Percentiles rank a stretch among this genome's conserved stretches.
Conservation (phyloP, 2,888 invertebrate species). For the Neoascia interrupta region DNA sequence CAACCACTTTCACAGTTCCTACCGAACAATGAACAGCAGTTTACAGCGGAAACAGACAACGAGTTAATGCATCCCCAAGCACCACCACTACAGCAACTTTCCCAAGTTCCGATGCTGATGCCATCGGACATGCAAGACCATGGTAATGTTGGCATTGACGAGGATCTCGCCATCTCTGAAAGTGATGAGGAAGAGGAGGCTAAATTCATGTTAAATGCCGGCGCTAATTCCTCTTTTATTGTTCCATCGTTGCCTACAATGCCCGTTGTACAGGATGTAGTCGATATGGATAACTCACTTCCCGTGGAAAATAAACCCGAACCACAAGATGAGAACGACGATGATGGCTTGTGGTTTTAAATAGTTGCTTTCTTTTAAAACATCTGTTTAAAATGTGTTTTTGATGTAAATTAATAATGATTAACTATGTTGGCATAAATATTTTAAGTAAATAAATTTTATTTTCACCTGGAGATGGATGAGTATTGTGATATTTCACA, state of each 20-base stretch:
- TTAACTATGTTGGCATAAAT: slow-evolving; percentile 29
- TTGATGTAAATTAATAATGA: too few relatives aligned
- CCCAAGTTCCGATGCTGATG: slow-evolving; percentile 69
- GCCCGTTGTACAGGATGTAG: slow-evolving; percentile 17
- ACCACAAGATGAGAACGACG: slow-evolving; percentile 57
- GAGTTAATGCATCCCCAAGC: slow-evolving; percentile 50
- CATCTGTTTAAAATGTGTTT: slow-evolving; percentile 51
- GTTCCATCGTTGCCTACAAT: neutral
- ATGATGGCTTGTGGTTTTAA: slow-evolving; percentile 65
- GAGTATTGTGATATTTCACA: too few relatives aligned
- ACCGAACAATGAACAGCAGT: slow-evolving; percentile 70
- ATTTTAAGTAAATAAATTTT: slow-evolving; percentile 32
- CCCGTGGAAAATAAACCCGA: slow-evolving; percentile 70
- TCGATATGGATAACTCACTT: slow-evolving; percentile 3
- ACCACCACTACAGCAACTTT: slow-evolving; percentile 64
- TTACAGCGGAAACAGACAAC: slow-evolving; percentile 70
- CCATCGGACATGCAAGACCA: slow-evolving; percentile 74
- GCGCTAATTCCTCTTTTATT: neutral
- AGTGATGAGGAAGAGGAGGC: slow-evolving; percentile 83
- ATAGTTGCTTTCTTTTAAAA: neutral
- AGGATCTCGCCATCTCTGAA: slow-evolving; percentile 88
- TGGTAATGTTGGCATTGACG: slow-evolving; percentile 83
- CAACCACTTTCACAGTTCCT: slow-evolving; percentile 72
- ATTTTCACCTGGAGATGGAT: too few relatives aligned
- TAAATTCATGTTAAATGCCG: slow-evolving; percentile 69